Percentiles rank a stretch among this genome's conserved stretches.
These are phyloP conservation scores for Drosophila varians DNA, from an alignment of 1,140 invertebrate species.

Conservation along the genomic window DNA sequence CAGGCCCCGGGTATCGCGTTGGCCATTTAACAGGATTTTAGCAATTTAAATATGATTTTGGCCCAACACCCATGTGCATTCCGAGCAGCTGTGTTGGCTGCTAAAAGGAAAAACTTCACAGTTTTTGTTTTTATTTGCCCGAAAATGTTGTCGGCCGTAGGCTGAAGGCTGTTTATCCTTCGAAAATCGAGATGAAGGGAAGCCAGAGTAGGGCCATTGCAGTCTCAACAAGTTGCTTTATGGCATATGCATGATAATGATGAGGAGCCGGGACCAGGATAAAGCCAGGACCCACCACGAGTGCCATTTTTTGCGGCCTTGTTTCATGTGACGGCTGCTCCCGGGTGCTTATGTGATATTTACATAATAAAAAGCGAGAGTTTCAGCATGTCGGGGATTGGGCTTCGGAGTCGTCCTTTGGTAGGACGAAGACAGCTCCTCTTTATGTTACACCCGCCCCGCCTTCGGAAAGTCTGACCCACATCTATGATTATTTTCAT, in stretches of 20 bases:
- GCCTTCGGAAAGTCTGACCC: constrained; percentile 68
- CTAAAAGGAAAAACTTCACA: constrained; percentile 25
- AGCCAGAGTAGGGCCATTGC: constrained; percentile 4
- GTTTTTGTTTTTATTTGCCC: constrained; percentile 49
- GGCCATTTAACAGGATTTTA: constrained; percentile 66
- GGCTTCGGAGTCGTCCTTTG: constrained; percentile 56
- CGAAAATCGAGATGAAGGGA: constrained; percentile 3
- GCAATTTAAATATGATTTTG: constrained; percentile 79
- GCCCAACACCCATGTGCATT: constrained; percentile 48
- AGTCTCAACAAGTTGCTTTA: constrained; percentile 80
- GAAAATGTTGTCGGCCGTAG: constrained; percentile 36
- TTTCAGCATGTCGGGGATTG: constrained; percentile 36
- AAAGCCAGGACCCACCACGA: constrained; percentile 23
- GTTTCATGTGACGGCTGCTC: constrained; percentile 75
- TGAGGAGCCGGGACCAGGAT: constrained; percentile 29
- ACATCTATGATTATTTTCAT: constrained; percentile 82
- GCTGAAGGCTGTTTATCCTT: constrained; percentile 42
- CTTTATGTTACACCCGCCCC: not conserved
- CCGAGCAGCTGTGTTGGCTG: constrained; percentile 52
- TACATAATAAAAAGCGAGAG: constrained; percentile 82
- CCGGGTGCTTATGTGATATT: constrained; percentile 81
- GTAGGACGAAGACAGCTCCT: constrained; percentile 39
- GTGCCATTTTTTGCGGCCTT: constrained; percentile 57
- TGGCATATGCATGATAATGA: constrained; percentile 83
- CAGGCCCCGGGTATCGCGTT: constrained; percentile 59